These are phyloP conservation scores for Muschampia plurimacula DNA, from an alignment of 2,888 invertebrate genomes.

Conservation along the genomic window DNA sequence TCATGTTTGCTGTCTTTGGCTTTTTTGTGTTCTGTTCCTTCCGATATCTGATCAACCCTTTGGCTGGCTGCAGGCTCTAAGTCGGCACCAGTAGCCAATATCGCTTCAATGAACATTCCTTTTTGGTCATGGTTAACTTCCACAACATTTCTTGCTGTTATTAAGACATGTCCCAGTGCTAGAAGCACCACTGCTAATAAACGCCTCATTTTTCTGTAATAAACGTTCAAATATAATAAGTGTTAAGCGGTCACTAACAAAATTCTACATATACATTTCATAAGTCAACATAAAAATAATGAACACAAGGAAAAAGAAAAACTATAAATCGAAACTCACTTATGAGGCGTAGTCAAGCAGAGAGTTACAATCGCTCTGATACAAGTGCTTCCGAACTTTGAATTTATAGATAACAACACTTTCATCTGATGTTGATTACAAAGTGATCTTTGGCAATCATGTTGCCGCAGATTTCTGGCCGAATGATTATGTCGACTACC, in stretches of 20 bases:
- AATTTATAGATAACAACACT: conserved; percentile 82
- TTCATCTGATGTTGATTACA: conserved; percentile 79
- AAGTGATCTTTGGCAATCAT: conserved; percentile 78
- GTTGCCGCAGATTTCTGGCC: conserved; percentile 81
- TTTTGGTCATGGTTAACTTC: conserved; percentile 55
- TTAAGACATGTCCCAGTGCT: conserved; percentile 60
- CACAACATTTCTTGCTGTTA: conserved; percentile 67
- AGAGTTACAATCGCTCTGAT: conserved; percentile 68
- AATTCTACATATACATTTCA: background rate
- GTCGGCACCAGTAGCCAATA: conserved; percentile 11
- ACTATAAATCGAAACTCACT: conserved; percentile 51
- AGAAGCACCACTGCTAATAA: conserved; percentile 63
- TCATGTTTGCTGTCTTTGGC: conserved; percentile 82
- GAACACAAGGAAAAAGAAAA: background rate
- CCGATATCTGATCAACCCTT: conserved; percentile 73
- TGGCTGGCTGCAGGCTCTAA: conserved; percentile 31
- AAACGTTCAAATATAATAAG: background rate
- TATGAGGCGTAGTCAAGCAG: conserved; percentile 58
- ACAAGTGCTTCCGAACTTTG: conserved; percentile 70
- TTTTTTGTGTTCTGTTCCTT: conserved; percentile 80
- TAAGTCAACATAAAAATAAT: background rate
- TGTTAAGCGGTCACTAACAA: background rate
- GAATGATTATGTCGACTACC: conserved; percentile 67
- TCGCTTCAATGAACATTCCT: conserved; percentile 8
- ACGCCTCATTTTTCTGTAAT: conserved; percentile 68